Base-by-base conservation (phyloP, 2,797 vertebrate species). In the Sylvia borin region DNA sequence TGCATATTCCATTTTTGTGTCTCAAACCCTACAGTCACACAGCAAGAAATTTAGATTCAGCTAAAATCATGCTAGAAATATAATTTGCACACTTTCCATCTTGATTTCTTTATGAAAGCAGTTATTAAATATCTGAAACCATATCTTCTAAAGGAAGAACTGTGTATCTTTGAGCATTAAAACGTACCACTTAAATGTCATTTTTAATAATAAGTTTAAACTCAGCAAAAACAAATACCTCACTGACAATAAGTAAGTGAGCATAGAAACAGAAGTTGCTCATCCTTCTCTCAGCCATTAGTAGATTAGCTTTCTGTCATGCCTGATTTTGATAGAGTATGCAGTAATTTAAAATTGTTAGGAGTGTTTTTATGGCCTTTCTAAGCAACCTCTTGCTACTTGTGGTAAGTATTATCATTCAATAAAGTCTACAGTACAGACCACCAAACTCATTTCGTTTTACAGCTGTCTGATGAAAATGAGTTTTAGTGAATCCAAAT, bases 391-490 rank as follows among this genome's bases (percentile, higher is more conserved):
- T 90, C 82, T 85, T 66, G 72, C 92, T 88, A 81, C 73, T 71
- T 65, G 95, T 95, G 95, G 95, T 92, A 38, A 66, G 84, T 82
- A 97, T 95, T 90, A 83, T 94, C 94, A 80, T 91, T 95, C 92
- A 90, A 84, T 96, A 94, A 94, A 83, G 93, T 96, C 91, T 95
- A 71, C 57, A 83, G 74, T 92, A 88, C 97, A 96, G 97, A 93
- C 96, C 95, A 95, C 97, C 78, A 91, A 70, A 74, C 93, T 92
- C 94, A 83, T 96, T 97, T 94, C 84, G 60, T 97, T 98, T 97
- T 98, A 97, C 67, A 85, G 97, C 96, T 77, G 95, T 97, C 98
- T 97, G 95, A 92, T 90, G 97, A 95, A 97, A 97, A 97, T 95
- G 96, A 94, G 91, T 93, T 97, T 97, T 95, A 94, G 97, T 96